phyloP scores from a whole-genome alignment of 2,888 invertebrate genomes.

The Euzetes globulus region DNA sequence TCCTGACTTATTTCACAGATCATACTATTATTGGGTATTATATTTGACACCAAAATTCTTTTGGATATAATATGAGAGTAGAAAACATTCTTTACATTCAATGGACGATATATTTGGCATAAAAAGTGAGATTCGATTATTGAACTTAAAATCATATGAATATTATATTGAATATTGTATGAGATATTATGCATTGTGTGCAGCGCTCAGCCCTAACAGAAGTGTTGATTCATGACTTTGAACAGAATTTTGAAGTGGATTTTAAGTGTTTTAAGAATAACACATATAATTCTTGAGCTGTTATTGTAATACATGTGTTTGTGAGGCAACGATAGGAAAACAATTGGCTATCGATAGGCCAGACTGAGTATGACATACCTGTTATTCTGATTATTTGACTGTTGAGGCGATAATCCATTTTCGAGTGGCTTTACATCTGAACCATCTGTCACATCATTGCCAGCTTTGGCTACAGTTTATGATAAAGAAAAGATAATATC shows the following conservation, averaged over 20 bases:
- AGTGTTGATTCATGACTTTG: neutral
- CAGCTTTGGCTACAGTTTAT: slow-evolving; percentile 12
- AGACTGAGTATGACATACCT: slow-evolving; percentile 15
- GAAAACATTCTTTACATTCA: neutral
- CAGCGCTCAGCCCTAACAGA: neutral
- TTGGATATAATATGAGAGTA: neutral
- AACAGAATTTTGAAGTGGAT: slow-evolving; percentile 7
- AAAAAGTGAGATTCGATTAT: slow-evolving; percentile 15
- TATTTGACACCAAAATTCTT: too few species aligned
- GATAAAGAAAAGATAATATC: slow-evolving; percentile 21
- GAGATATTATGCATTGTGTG: neutral
- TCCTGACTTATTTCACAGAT: neutral
- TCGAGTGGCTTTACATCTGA: slow-evolving; percentile 28
- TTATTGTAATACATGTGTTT: slow-evolving; percentile 23
- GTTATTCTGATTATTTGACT: slow-evolving; percentile 28
- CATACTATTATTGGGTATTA: neutral
- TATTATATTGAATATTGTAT: neutral
- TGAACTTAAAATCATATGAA: neutral
- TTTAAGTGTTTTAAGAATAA: slow-evolving; percentile 22
- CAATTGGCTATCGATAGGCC: neutral
- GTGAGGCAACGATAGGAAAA: neutral
- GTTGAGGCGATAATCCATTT: slow-evolving; percentile 27
- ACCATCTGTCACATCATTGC: slow-evolving; percentile 29
- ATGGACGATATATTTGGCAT: neutral
- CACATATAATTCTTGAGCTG: neutral